These are phyloP conservation scores for Alaudala cheleensis DNA, from an alignment of 2,113 vertebrate genomes.

Conservation along the genomic window DNA sequence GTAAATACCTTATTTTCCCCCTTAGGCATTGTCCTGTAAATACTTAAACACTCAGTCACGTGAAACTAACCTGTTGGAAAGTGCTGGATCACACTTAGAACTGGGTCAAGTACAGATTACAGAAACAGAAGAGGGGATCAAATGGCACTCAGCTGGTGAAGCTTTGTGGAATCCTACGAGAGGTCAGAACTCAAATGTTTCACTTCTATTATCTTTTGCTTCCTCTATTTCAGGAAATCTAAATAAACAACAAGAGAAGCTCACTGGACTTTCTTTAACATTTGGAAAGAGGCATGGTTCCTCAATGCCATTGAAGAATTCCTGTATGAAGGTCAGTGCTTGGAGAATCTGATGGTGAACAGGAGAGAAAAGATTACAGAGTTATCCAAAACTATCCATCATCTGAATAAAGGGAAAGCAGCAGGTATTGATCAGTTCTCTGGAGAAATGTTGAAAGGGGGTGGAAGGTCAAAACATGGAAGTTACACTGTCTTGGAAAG, in stretches of 20 bases:
- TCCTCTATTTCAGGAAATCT: not conserved
- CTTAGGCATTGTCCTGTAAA: not conserved
- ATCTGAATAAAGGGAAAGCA: constrained; percentile 67
- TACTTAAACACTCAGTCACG: not conserved
- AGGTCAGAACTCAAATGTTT: not conserved
- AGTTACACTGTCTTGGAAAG: constrained; percentile 7
- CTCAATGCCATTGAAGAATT: not conserved
- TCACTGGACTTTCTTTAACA: not conserved
- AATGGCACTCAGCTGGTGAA: not conserved
- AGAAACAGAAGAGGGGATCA: not conserved
- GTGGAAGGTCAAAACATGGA: constrained; percentile 47
- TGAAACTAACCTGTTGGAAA: not conserved
- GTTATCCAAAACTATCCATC: constrained; percentile 63
- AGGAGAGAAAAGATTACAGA: constrained; percentile 61
- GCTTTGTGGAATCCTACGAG: not conserved
- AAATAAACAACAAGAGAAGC: not conserved
- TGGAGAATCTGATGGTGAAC: constrained; percentile 55
- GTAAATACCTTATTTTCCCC: constrained; percentile 7
- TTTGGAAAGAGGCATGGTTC: constrained; percentile 6
- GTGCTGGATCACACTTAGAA: not conserved
- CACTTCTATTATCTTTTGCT: not conserved
- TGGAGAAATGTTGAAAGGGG: constrained; percentile 55
- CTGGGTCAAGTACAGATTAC: constrained; percentile 12
- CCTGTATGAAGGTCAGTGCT: constrained; percentile 45
- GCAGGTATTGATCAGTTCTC: constrained; percentile 70